phyloP scores from a whole-genome alignment of 2,113 vertebrate species.

The Rhabdomys dilectus region DNA sequence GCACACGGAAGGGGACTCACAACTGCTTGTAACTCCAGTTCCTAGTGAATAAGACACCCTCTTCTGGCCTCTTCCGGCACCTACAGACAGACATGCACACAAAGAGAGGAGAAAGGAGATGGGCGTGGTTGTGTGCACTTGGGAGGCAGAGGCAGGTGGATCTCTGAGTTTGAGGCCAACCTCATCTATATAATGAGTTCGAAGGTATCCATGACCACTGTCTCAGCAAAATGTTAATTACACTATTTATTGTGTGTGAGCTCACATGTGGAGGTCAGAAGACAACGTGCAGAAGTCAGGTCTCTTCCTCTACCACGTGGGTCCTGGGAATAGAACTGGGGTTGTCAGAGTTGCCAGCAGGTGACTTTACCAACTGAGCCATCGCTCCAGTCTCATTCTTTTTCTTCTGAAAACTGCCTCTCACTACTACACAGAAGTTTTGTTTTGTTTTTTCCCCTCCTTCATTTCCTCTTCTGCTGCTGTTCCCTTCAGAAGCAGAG shows the following conservation, averaged over 20 bases:
- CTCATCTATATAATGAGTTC: neutral
- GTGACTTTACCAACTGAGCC: neutral
- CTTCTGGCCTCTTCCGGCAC: neutral
- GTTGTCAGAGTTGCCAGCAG: neutral
- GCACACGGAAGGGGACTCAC: neutral
- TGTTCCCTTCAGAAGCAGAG: neutral
- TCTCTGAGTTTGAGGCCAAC: neutral
- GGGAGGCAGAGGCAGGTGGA: neutral
- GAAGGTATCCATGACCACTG: neutral
- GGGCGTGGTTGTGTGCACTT: neutral
- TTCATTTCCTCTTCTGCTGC: neutral
- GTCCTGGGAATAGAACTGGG: neutral
- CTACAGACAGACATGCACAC: neutral
- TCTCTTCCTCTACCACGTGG: neutral
- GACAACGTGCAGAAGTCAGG: neutral
- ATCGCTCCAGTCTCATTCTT: neutral
- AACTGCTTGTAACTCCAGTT: neutral
- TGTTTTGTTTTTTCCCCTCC: neutral
- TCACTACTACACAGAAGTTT: neutral
- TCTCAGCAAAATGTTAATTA: neutral
- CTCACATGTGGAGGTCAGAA: neutral
- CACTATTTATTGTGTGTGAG: neutral
- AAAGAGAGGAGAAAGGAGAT: neutral
- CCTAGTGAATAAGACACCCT: neutral
- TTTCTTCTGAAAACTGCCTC: conserved; percentile 29